Conservation (phyloP, 2,113 vertebrate species). For the Jaculus jaculus region DNA sequence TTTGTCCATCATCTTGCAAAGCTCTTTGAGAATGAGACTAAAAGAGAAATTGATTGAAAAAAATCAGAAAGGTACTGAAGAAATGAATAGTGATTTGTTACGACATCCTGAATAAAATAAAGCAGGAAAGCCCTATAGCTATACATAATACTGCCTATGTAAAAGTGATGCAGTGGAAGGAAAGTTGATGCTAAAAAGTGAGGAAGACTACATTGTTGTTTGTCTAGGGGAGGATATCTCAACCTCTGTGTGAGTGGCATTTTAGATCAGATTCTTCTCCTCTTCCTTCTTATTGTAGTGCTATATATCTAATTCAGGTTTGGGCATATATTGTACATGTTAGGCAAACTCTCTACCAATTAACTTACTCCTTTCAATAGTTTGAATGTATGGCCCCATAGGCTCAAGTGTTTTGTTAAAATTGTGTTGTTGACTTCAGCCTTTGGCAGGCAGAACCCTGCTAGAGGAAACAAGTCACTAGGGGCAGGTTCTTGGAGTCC, state of each 20-base stretch:
- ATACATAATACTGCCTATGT: neutral
- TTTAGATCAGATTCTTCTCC: too few species aligned
- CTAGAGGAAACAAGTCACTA: too few species aligned
- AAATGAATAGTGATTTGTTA: conserved; percentile 11
- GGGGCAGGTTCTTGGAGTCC: too few species aligned
- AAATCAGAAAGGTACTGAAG: neutral
- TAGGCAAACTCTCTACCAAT: too few species aligned
- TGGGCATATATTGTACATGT: too few species aligned
- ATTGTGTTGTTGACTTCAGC: too few species aligned
- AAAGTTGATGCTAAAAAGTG: neutral
- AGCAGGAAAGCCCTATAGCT: neutral
- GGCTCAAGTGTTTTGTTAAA: too few species aligned
- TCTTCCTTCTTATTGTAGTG: too few species aligned
- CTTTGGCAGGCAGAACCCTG: too few species aligned
- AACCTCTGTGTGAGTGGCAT: neutral
- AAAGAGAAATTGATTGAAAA: neutral
- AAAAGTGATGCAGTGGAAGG: neutral
- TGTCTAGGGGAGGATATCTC: neutral
- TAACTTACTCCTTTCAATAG: too few species aligned
- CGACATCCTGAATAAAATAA: neutral
- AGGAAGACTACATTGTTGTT: neutral
- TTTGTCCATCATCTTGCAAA: conserved; percentile 30
- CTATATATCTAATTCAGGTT: neutral
- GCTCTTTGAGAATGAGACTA: neutral
- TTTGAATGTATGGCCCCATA: too few species aligned